Conservation (phyloP, 2,113 vertebrate genomes). For the Alces alces region DNA sequence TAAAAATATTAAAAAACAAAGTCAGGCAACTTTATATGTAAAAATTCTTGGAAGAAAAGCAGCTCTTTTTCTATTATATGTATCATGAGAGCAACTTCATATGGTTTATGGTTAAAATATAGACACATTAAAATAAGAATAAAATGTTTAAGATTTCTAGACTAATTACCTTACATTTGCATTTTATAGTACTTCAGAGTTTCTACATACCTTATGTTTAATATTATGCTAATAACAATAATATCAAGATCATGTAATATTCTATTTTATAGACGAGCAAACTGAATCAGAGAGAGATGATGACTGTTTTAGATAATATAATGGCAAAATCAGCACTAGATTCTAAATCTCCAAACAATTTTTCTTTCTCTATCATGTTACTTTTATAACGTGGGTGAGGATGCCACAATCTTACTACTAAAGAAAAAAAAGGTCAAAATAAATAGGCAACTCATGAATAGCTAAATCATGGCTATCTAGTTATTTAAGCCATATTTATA, state of each 20-base stretch:
- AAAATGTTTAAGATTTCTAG: not conserved
- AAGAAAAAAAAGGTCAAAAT: not conserved
- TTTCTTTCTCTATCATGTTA: not conserved
- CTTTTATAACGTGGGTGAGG: not conserved
- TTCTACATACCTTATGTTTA: not conserved
- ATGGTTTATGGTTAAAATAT: not conserved
- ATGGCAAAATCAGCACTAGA: not conserved
- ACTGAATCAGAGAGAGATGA: not conserved
- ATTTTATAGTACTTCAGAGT: not conserved
- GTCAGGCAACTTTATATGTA: not conserved
- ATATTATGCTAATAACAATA: not conserved
- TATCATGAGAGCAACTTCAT: not conserved
- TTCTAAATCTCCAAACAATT: not conserved
- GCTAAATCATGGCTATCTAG: not conserved
- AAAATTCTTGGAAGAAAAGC: not conserved
- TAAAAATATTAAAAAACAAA: not conserved
- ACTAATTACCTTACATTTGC: not conserved
- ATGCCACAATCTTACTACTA: not conserved
- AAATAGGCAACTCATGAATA: not conserved
- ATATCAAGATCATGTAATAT: not conserved
- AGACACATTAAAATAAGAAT: not conserved
- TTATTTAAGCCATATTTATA: constrained; percentile 25
- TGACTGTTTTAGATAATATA: not conserved
- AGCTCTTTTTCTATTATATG: not conserved
- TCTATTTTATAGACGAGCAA: not conserved